Percentiles rank a stretch among this genome's conserved stretches.
These are phyloP conservation scores for Enteromius unitaeniatus DNA, from an alignment of 2,797 vertebrate species.

Conservation along the genomic window DNA sequence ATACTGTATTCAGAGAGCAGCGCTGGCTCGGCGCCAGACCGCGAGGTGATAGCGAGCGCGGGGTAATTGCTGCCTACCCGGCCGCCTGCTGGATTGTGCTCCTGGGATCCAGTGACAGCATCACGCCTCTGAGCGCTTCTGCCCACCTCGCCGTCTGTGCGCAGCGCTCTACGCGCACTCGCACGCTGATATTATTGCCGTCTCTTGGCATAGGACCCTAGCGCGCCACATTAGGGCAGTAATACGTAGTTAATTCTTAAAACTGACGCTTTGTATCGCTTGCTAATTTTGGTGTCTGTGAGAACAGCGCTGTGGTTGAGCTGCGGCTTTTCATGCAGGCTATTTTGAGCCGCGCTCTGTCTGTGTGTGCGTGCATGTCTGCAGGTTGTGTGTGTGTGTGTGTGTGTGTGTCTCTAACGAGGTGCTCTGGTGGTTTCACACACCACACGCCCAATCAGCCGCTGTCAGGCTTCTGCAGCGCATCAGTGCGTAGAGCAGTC, in stretches of 20 bases:
- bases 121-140: slow-evolving; percentile 45
- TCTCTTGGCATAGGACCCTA: slow-evolving; percentile 31
- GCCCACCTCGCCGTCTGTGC: slow-evolving; percentile 26
- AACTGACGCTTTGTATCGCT: slow-evolving; percentile 40
- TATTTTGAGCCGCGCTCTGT: slow-evolving; percentile 35
- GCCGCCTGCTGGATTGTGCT: slow-evolving; percentile 65
- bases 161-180: neutral
- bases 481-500: slow-evolving; percentile 57
- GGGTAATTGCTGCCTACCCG: slow-evolving; percentile 79
- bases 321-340: slow-evolving; percentile 38
- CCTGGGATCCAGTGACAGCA: slow-evolving; percentile 59
- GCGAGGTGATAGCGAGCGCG: slow-evolving; percentile 65
- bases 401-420: slow-evolving; percentile 68
- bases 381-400: slow-evolving; percentile 29
- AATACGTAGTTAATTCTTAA: slow-evolving; percentile 32
- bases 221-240: slow-evolving; percentile 31
- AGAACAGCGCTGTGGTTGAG: slow-evolving; percentile 28
- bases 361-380: slow-evolving; percentile 10
- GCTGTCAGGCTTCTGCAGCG: slow-evolving; percentile 70
- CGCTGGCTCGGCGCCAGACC: slow-evolving; percentile 70
- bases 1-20: slow-evolving; percentile 48
- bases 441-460: slow-evolving; percentile 70
- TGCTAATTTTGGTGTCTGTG: slow-evolving; percentile 33
- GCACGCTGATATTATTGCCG: slow-evolving; percentile 51
- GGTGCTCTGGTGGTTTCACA: slow-evolving; percentile 67